A percentile compares a stretch with the other conserved stretches of the same genome.
Evolutionary conservation across 2,888 invertebrate genomes (phyloP).

Genomic region (Merodon equestris): DNA sequence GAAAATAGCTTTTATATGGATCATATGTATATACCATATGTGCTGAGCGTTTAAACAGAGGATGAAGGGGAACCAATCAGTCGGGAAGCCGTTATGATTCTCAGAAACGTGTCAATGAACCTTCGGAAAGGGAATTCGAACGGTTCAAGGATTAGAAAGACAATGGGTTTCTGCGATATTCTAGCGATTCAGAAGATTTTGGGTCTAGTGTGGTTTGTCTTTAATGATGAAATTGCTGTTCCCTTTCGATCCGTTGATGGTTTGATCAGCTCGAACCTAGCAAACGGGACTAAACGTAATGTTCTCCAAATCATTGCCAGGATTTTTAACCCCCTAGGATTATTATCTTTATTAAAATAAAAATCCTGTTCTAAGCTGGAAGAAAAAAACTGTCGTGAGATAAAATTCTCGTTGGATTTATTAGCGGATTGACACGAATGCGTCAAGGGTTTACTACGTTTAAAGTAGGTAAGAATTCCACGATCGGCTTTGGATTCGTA

Average conservation of each 20-base stretch:
- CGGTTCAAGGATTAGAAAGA: conserved; percentile 3
- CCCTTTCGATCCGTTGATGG: conserved; percentile 1
- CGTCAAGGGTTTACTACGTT: conserved; percentile 2
- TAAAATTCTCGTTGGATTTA: conserved; percentile 11
- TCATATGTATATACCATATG: no score
- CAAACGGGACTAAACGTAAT: conserved; percentile 17
- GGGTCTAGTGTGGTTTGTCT: conserved; percentile 17
- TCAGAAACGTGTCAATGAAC: conserved; percentile 11
- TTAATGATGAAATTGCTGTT: conserved; percentile 11
- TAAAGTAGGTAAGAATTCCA: no score
- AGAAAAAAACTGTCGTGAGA: conserved; percentile 12
- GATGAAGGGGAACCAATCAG: background rate
- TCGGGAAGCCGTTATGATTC: background rate
- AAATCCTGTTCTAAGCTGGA: conserved; percentile 22
- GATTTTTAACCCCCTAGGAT: conserved; percentile 9
- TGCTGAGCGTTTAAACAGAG: conserved; percentile 20
- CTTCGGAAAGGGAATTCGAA: conserved; percentile 31
- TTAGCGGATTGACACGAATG: conserved; percentile 16
- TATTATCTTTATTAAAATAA: conserved; percentile 10
- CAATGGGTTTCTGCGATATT: background rate
- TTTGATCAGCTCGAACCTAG: background rate
- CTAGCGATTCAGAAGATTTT: conserved; percentile 14
- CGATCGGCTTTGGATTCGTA: background rate
- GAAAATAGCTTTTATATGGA: conserved; percentile 28
- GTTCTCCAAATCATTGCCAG: background rate